These are phyloP conservation scores for Corythaixoides concolor DNA, from an alignment of 2,113 vertebrate genomes.

Conservation along the genomic window DNA sequence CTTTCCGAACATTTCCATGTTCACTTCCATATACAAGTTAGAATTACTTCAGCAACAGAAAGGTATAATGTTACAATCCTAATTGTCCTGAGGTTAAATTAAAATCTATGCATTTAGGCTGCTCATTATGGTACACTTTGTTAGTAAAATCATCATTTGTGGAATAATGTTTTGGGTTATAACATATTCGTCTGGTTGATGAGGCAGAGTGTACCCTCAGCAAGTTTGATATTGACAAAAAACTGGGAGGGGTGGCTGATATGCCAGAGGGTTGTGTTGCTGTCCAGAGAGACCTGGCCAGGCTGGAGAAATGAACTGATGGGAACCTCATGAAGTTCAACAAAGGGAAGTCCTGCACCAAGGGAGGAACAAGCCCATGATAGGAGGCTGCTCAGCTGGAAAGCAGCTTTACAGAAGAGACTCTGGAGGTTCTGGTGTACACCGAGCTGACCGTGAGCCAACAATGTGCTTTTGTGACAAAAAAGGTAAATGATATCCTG, in stretches of 20 bases:
- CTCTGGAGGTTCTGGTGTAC: neutral
- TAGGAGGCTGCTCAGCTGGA: neutral
- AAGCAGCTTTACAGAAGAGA: neutral
- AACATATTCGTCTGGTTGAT: neutral
- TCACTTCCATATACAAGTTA: neutral
- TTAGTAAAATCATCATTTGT: neutral
- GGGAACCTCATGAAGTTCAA: neutral
- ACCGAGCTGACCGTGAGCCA: neutral
- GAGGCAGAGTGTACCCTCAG: neutral
- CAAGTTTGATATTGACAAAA: neutral
- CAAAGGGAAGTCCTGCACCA: neutral
- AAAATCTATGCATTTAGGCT: neutral
- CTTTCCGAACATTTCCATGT: neutral
- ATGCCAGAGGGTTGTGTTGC: neutral
- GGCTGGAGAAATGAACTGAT: neutral
- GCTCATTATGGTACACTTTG: neutral
- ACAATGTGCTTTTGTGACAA: fast-evolving
- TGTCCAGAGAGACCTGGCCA: neutral
- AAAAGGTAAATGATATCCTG: fast-evolving
- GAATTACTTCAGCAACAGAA: neutral
- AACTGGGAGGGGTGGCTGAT: neutral
- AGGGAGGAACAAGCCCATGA: neutral
- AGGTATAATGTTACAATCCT: neutral
- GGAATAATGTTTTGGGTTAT: neutral
- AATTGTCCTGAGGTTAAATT: neutral